Evolutionary conservation across 2,888 invertebrate species (phyloP), one percentile per base, ranked within the genome.

Genomic region (Galeopsomyia nigrocyanea): DNA sequence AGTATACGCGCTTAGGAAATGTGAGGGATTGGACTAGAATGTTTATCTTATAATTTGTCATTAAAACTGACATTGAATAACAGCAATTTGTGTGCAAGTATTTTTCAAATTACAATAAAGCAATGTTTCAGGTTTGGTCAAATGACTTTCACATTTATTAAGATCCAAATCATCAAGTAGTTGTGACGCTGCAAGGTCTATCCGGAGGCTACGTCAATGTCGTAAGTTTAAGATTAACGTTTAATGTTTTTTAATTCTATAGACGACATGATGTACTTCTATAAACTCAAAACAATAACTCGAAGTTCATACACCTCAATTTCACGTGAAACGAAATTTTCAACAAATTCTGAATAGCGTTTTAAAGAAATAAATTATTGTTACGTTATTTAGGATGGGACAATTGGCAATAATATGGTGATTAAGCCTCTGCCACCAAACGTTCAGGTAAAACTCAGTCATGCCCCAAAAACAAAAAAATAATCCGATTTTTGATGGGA

Each of bases 161-260:
- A 56, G 76, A 78, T 64, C 49, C 65, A 21, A 62, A 58, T 1
- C 71, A 75, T 66, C 69, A 74, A 62, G 77, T 76, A 21, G 71
- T 75, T 1, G 63, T 78, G n/a, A 72, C 64, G 9, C 26, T 68
- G 3, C 56, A 75, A 63, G 56, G 51, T 16, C 56, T 47, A 14
- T n/a, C 53, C 10, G 50, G 73, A 58, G 73, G 70, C 17, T 56
- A 60, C 22, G 21, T 75, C 47, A 72, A 76, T 72, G 73, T 77
- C 26, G 76, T 75, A 60, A 76, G 67, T 75, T 14, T n/a, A 1
- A 14, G 3, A 26, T 19, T 16, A 53, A 31, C 14, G 9, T 16
- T 17, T 39, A 6, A 58, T 17, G 16, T 7, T 26, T 26, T n/a
- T n/a, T n/a, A n/a, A n/a, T n/a, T n/a, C n/a, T n/a, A n/a, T n/a